Evolutionary conservation across 1,140 invertebrate genomes (phyloP).

Genomic region (Phortica variegata): DNA sequence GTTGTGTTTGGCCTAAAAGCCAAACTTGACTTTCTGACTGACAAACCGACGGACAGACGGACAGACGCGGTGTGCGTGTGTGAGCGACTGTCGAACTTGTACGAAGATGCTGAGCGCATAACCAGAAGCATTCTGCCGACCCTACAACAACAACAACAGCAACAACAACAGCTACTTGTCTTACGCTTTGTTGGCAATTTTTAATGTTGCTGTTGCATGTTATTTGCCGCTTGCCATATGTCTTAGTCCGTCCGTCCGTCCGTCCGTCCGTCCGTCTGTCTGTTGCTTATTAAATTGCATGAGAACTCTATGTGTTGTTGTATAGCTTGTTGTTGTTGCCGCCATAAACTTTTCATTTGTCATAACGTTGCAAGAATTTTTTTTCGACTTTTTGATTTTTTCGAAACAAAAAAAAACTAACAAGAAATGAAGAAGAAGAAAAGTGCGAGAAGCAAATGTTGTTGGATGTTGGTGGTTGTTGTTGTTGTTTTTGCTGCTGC

Average conservation of each 20-base stretch:
- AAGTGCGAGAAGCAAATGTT: constrained; percentile 21
- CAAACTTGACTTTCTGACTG: too few relatives aligned
- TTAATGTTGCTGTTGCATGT: too few relatives aligned
- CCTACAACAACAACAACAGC: constrained; percentile 11
- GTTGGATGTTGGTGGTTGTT: constrained; percentile 9
- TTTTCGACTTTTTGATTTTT: constrained; percentile 4
- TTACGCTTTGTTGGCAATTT: constrained; percentile 23
- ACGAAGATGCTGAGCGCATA: too few relatives aligned
- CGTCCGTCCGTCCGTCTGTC: constrained; percentile 8
- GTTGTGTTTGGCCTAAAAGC: too few relatives aligned
- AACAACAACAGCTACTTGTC: constrained; percentile 29
- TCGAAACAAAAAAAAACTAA: constrained; percentile 19
- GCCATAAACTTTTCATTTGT: neutral
- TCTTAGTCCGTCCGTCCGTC: too few relatives aligned
- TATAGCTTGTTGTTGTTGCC: too few relatives aligned
- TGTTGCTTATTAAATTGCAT: constrained; percentile 47
- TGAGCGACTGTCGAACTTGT: too few relatives aligned
- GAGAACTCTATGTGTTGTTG: constrained; percentile 38
- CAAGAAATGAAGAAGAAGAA: neutral
- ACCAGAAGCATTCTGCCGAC: too few relatives aligned
- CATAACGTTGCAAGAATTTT: neutral
- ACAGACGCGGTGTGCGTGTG: too few relatives aligned
- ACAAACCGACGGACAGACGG: too few relatives aligned
- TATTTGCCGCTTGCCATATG: too few relatives aligned
- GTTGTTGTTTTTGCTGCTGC: neutral